Conservation (phyloP, 2,888 invertebrate species). For the Papilio demoleus region DNA sequence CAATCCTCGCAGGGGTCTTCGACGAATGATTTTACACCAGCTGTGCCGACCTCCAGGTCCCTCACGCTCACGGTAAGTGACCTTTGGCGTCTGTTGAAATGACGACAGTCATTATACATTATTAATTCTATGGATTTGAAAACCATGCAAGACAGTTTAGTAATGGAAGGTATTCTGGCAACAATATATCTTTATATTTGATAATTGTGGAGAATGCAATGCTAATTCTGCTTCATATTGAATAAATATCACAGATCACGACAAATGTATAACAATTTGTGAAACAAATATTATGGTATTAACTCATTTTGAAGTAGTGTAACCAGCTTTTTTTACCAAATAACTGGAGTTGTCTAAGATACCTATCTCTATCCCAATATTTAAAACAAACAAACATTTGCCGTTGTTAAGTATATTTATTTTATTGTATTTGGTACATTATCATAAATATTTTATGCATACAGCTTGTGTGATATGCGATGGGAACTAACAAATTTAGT, state of each 20-base stretch:
- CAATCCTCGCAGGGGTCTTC: slow-evolving; percentile 84
- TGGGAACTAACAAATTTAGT: neutral
- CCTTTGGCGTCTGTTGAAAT: slow-evolving; percentile 30
- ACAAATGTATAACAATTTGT: neutral
- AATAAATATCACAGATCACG: neutral
- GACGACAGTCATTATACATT: neutral
- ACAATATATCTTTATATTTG: too few species aligned
- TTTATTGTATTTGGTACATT: too few species aligned
- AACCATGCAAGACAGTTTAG: neutral
- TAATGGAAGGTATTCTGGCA: too few species aligned
- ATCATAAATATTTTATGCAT: too few species aligned
- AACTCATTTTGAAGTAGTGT: neutral
- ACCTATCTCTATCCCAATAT: too few species aligned
- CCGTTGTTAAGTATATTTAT: too few species aligned
- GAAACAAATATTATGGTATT: neutral
- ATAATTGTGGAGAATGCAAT: neutral
- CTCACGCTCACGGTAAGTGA: slow-evolving; percentile 68
- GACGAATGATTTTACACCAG: slow-evolving; percentile 74
- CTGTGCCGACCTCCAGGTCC: slow-evolving; percentile 67
- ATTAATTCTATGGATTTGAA: neutral
- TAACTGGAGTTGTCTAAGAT: too few species aligned
- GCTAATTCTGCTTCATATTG: neutral
- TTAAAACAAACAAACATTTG: too few species aligned
- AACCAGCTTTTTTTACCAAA: too few species aligned
- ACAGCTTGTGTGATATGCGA: too few species aligned